Evolutionary conservation across 2,888 invertebrate genomes (phyloP).

Genomic region (Fabriciana adippe): DNA sequence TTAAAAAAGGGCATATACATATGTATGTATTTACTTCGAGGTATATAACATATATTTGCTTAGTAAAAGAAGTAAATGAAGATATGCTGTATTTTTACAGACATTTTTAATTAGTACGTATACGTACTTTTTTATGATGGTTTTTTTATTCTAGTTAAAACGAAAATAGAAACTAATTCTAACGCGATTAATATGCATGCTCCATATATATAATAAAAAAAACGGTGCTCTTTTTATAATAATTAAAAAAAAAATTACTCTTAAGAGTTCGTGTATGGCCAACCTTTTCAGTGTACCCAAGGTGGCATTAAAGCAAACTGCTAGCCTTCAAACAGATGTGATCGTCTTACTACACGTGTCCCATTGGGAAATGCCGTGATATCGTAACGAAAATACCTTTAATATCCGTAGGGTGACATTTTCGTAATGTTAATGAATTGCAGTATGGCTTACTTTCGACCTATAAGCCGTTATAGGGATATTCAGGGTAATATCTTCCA

Average conservation of each 20-base stretch:
- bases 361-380: neutral
- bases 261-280: neutral
- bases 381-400: slow-evolving; percentile 14
- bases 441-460: neutral
- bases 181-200: too few species aligned
- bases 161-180: too few species aligned
- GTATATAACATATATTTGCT: too few species aligned
- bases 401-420: slow-evolving; percentile 9
- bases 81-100: too few species aligned
- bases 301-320: slow-evolving; percentile 20
- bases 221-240: too few species aligned
- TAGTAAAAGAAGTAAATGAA: too few species aligned
- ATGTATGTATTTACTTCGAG: too few species aligned
- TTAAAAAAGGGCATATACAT: too few species aligned
- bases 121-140: too few species aligned
- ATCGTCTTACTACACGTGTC: slow-evolving; percentile 7
- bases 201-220: too few species aligned
- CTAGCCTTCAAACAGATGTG: slow-evolving; percentile 26
- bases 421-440: slow-evolving; percentile 18
- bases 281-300: neutral
- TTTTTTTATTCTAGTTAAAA: too few species aligned
- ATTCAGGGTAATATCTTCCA: neutral
- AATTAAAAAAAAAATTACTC: neutral
- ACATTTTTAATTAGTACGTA: too few species aligned
- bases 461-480: slow-evolving; percentile 3